Evolutionary conservation across 2,888 invertebrate species (phyloP).

Genomic region (Teinopalpus imperialis): DNA sequence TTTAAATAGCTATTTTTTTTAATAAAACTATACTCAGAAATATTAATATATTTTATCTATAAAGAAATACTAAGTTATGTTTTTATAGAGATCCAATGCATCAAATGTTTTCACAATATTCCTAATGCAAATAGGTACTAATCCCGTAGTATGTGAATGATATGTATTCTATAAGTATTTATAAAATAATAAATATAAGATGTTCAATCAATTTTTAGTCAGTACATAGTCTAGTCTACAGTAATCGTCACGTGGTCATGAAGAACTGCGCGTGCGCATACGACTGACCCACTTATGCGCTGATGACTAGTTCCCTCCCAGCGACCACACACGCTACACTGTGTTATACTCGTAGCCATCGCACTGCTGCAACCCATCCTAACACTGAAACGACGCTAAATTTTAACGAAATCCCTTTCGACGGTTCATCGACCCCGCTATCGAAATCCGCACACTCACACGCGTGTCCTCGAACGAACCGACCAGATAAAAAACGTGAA

Average conservation of each 20-base stretch:
- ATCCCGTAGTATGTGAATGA: no score
- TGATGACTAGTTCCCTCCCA: conserved; percentile 50
- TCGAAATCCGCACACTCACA: conserved; percentile 81
- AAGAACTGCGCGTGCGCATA: conserved; percentile 65
- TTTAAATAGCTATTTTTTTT: no score
- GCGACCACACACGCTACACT: conserved; percentile 56
- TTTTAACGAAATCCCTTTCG: conserved; percentile 74
- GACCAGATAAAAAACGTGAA: conserved; percentile 71
- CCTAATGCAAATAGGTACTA: no score
- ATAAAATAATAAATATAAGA: no score
- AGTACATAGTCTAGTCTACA: conserved; percentile 4
- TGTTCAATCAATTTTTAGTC: no score
- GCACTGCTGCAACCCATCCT: conserved; percentile 51
- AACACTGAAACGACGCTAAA: conserved; percentile 61
- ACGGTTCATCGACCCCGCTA: conserved; percentile 76
- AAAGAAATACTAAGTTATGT: no score
- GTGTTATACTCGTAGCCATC: conserved; percentile 41
- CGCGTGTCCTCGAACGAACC: conserved; percentile 58
- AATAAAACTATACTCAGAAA: no score
- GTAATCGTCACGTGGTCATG: conserved; percentile 42
- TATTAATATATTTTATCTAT: no score
- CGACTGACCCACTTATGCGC: conserved; percentile 69
- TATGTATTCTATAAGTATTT: no score
- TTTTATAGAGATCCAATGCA: no score
- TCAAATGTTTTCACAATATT: no score